Base-by-base conservation (phyloP, 2,797 vertebrate species). In the Anomalospiza imberbis region DNA sequence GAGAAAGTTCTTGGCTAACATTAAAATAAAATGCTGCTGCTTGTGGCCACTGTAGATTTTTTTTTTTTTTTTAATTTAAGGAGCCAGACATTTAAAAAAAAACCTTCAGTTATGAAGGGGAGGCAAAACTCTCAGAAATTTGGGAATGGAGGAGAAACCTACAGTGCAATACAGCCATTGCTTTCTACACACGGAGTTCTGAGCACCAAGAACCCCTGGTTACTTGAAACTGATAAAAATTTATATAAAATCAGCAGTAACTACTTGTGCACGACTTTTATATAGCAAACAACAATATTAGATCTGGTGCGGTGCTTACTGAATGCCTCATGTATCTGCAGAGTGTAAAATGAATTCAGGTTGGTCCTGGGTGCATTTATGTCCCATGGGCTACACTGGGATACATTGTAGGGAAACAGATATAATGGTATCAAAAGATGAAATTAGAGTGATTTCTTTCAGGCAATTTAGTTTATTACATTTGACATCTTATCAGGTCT, bases 371-470 rank as follows among this genome's bases (percentile, higher is more conserved):
- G 11, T 51, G 71, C 54, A 16, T 65, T 88, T 36, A 10, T 65
- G 24, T 40, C 63, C 88, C 26, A 2, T 89, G 28, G 38, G 19
- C 74, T 76, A 2, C 18, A 28, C 45, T 58, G 48, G 36, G 63
- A 34, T 77, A 12, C 11, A 1, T 34, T 87, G 67, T 84, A 65
- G 70, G 76, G 85, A 71, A 95, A 79, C 31, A 60, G 47, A 66
- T 73, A 26, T 50, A 63, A 78, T 78, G 55, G 67, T 77, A 55
- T 44, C 26, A 76, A 91, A 91, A 93, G 32, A 93, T 89, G 53
- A 70, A 96, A 93, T 95, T 54, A 90, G 32, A 84, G 78, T 84
- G 12, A 90, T 92, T 81, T 91, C 53, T 94, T 94, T 91, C 79
- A 90, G 60, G 61, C 58, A 66, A 79, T 95, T 96, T 28, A 16